phyloP scores from a whole-genome alignment of 2,888 invertebrate genomes.

The Lypha dubia region DNA sequence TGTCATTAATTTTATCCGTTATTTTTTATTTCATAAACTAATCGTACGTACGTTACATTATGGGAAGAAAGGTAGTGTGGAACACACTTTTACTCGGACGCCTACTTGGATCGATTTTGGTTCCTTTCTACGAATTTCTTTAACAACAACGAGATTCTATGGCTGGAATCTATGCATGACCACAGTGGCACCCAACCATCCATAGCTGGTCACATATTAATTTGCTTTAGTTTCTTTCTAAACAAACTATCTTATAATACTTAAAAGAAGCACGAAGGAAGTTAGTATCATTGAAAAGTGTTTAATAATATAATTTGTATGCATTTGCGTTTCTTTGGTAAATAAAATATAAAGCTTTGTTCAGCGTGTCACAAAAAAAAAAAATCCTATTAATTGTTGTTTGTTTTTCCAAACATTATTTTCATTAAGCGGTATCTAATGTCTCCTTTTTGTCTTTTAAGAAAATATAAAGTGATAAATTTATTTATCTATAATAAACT shows the following conservation, averaged over 20 bases:
- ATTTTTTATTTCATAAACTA: no score
- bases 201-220: background rate
- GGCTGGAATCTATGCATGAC: no score
- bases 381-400: conserved; percentile 1
- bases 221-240: background rate
- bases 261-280: background rate
- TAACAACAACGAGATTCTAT: no score
- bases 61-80: no score
- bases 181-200: no score
- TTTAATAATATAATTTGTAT: conserved; percentile 23
- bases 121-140: no score
- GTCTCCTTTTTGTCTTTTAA: background rate
- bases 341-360: conserved; percentile 4
- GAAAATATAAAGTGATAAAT: conserved; percentile 14
- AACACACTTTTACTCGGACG: no score
- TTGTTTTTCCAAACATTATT: conserved; percentile 1
- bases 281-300: background rate
- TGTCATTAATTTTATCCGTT: no score
- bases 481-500: no score
- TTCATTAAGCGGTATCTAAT: background rate
- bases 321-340: background rate
- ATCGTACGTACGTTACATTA: no score
- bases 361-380: conserved; percentile 10
- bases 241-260: background rate
- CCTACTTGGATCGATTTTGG: no score